Percentiles rank a stretch among this genome's conserved stretches.
Conservation (phyloP, 2,888 invertebrate genomes). For the Spatulosminthurus flaviceps region DNA sequence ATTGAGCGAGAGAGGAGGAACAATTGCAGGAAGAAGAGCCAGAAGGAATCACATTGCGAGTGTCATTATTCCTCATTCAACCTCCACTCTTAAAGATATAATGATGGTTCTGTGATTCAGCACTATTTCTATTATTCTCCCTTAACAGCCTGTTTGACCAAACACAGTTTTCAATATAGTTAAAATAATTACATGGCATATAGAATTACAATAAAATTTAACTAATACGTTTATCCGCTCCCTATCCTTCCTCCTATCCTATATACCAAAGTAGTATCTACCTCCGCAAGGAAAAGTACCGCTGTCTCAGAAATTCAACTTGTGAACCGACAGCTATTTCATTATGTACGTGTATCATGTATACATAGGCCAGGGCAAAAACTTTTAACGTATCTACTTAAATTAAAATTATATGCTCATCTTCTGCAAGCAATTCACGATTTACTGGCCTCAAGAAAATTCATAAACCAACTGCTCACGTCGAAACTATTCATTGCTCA, state of each 20-base stretch:
- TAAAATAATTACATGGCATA: slow-evolving; percentile 41
- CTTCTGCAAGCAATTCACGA: slow-evolving; percentile 28
- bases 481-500: slow-evolving; percentile 37
- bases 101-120: slow-evolving; percentile 42
- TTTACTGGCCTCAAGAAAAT: not conserved
- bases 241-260: too few species aligned
- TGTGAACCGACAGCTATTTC: too few species aligned
- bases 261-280: not conserved
- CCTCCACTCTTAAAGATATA: slow-evolving; percentile 28
- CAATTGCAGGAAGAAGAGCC: slow-evolving; percentile 31
- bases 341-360: too few species aligned
- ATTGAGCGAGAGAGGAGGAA: slow-evolving; percentile 41
- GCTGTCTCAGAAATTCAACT: too few species aligned
- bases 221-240: not conserved
- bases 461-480: slow-evolving; percentile 33
- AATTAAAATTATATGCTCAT: slow-evolving; percentile 30
- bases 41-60: slow-evolving; percentile 31
- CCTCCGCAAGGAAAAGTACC: not conserved
- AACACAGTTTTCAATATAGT: slow-evolving; percentile 40
- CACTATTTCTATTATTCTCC: slow-evolving; percentile 37
- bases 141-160: slow-evolving; percentile 32
- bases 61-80: slow-evolving; percentile 31
- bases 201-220: slow-evolving; percentile 26
- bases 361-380: too few species aligned
- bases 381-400: slow-evolving; percentile 2